Base-by-base conservation (phyloP, 2,888 invertebrate genomes). In the Drosophila gaucha region DNA sequence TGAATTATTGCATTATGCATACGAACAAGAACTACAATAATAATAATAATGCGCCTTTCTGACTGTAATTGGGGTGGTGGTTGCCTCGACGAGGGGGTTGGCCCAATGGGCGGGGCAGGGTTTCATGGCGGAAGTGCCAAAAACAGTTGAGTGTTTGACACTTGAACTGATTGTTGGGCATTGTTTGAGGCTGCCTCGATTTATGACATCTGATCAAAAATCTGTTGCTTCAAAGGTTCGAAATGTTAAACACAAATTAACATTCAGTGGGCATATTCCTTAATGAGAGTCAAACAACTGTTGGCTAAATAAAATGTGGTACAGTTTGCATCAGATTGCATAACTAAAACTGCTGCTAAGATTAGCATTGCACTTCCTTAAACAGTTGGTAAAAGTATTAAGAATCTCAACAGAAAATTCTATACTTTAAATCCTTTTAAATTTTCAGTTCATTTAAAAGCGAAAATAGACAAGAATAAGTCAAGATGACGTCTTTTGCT, bases 1-100 rank as follows among this genome's bases (percentile, higher is more conserved):
- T 83, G 85, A 83, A 87, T 83, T 83, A 74, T 74, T 62, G 58
- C 72, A 70, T 76, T 66, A 85, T 78, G 74, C 62, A 71, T 69
- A 12, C 44, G 43, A 22, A 16, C 33, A 28, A 14, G 31, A 44
- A 12, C 30, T 39, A 65, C 55, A 36, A 55, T 54, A 67, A 64
- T 66, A 65, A 79, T 43, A 66, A 76, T 64, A 82, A 58, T 57
- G 43, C 39, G 52, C 57, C 57, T 54, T 46, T 46, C 41, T 24
- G 22, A 24, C 41, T 43, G 55, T 50, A 35, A 54, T 43, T 74
- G 67, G 47, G 54, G 36, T 57, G 59, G 18, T 14, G 70, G 54
- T 18, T 52, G 41, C 20, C 30, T 10, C 8, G 28, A 4, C 5
- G 39, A 18, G 28, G 12, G 10, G 33, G 20, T 28, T 22, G 22